A percentile compares a stretch with the other conserved stretches of the same genome.
Conservation (phyloP, 2,888 invertebrate genomes). For the Dicroscelio sp. region DNA sequence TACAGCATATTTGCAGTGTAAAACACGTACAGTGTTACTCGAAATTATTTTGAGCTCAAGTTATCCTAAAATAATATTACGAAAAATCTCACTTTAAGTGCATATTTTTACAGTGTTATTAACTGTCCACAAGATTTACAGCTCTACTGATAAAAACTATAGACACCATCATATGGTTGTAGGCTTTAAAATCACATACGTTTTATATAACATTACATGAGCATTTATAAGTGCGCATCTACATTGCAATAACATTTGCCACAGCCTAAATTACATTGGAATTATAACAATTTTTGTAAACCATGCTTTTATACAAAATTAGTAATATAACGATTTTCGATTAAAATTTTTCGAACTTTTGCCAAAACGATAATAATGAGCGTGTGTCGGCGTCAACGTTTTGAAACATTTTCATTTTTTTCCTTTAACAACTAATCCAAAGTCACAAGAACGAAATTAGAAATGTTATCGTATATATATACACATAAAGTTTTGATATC, state of each 20-base stretch:
- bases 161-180: conserved; percentile 76
- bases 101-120: conserved; percentile 75
- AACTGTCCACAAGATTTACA: conserved; percentile 67
- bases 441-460: conserved; percentile 10
- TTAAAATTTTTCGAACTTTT: conserved; percentile 35
- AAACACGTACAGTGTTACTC: no score
- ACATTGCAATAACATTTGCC: conserved; percentile 65
- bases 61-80: conserved; percentile 55
- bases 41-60: no score
- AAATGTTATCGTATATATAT: conserved; percentile 34
- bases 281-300: conserved; percentile 60
- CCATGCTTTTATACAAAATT: no score
- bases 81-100: conserved; percentile 66
- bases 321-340: conserved; percentile 43
- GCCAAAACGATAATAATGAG: no score
- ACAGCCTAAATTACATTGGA: conserved; percentile 56
- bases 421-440: neutral
- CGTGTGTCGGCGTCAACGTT: no score
- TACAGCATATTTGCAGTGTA: no score
- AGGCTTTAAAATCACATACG: conserved; percentile 76
- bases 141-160: conserved; percentile 74
- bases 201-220: conserved; percentile 69
- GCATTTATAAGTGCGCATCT: conserved; percentile 74
- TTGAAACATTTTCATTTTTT: no score
- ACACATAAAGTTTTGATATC: conserved; percentile 59